These are phyloP conservation scores for Hipposideros armiger DNA, from an alignment of 2,113 vertebrate genomes.

Conservation along the genomic window DNA sequence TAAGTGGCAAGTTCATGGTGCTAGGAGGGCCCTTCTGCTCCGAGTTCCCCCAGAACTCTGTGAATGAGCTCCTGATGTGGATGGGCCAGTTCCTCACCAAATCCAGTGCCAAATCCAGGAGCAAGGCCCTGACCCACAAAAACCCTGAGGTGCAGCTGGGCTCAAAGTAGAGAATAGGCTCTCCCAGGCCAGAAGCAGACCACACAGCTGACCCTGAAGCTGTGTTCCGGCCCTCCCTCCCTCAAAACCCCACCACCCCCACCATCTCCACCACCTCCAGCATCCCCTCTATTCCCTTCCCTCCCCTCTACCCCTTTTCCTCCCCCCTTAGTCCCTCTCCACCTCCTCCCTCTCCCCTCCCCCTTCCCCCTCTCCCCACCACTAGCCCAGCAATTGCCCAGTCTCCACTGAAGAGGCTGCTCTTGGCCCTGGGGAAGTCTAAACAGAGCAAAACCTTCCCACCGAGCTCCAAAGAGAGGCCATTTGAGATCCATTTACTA, in stretches of 20 bases:
- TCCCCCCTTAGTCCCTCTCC: too few relatives aligned
- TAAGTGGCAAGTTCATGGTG: not conserved
- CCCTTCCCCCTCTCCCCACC: not conserved
- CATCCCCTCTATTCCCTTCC: not conserved
- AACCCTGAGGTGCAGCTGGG: not conserved
- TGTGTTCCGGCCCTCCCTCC: not conserved
- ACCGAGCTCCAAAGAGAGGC: not conserved
- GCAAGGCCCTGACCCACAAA: not conserved
- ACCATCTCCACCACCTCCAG: not conserved
- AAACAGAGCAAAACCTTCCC: not conserved
- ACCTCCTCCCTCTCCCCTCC: not conserved
- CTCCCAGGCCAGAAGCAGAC: too few relatives aligned
- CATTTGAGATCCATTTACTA: not conserved
- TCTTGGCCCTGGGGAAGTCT: not conserved
- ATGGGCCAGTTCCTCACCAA: not conserved
- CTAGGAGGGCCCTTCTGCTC: not conserved
- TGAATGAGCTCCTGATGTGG: not conserved
- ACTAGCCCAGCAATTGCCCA: not conserved
- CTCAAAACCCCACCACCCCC: too few relatives aligned
- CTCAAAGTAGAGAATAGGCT: not conserved
- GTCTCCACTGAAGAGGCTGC: not conserved
- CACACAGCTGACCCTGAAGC: fast-evolving
- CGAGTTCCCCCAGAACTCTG: not conserved
- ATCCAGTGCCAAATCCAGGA: not conserved
- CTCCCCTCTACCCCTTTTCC: not conserved